Conservation (phyloP, 2,113 vertebrate species). For the Lates calcarifer region DNA sequence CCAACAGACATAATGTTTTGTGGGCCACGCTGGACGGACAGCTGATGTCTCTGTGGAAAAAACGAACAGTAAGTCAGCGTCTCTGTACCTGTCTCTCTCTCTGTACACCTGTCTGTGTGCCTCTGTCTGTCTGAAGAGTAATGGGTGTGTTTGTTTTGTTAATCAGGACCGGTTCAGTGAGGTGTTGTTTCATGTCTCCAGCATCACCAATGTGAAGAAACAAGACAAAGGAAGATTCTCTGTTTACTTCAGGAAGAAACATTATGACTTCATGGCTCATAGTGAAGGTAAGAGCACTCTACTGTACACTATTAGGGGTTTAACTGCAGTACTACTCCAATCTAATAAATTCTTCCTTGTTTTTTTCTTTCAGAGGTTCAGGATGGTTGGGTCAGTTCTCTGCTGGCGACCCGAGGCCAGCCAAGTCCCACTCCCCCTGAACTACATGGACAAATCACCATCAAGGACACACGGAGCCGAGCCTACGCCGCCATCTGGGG, state of each 20-base stretch:
- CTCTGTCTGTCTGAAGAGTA: background rate
- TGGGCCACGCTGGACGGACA: constrained; percentile 83
- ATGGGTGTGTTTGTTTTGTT: constrained; percentile 22
- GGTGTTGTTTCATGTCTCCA: constrained; percentile 83
- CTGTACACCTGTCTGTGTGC: background rate
- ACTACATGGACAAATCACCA: constrained; percentile 74
- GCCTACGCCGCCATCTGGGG: constrained; percentile 78
- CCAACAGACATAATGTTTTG: constrained; percentile 79
- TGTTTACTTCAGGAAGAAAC: constrained; percentile 83
- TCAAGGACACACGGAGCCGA: constrained; percentile 77
- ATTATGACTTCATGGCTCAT: constrained; percentile 85
- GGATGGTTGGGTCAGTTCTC: constrained; percentile 80
- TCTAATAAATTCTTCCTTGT: background rate
- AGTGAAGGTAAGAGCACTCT: constrained; percentile 68
- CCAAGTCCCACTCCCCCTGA: constrained; percentile 60
- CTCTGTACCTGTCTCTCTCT: background rate
- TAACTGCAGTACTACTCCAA: too few species aligned
- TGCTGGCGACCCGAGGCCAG: constrained; percentile 73
- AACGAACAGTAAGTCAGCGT: constrained; percentile 78
- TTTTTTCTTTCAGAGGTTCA: constrained; percentile 70
- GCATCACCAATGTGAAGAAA: constrained; percentile 78
- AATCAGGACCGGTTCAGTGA: constrained; percentile 84
- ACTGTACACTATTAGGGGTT: background rate
- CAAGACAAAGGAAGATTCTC: constrained; percentile 79
- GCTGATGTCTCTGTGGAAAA: constrained; percentile 84